Conservation (phyloP, 2,113 vertebrate species). For the Falco punctatus region DNA sequence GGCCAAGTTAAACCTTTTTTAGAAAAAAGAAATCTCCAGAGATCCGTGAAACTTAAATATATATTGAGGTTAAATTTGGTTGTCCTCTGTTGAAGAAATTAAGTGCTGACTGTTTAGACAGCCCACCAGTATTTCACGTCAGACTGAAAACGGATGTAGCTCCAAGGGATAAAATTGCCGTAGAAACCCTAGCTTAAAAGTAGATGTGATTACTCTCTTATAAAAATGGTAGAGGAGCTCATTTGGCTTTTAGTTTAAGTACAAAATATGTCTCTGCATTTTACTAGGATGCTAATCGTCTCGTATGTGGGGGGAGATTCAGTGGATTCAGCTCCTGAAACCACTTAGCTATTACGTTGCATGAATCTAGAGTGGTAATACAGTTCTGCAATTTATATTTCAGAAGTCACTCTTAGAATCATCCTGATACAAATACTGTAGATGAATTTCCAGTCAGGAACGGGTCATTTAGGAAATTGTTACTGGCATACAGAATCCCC, state of each 20-base stretch:
- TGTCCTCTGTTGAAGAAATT: neutral
- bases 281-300: neutral
- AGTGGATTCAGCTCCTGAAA: slow-evolving; percentile 4
- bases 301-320: neutral
- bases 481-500: neutral
- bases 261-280: slow-evolving; percentile 17
- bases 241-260: slow-evolving; percentile 43
- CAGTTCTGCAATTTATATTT: slow-evolving; percentile 40
- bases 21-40: neutral
- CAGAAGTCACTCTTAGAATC: slow-evolving; percentile 4
- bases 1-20: neutral
- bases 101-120: neutral
- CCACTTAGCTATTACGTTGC: neutral
- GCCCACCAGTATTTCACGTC: neutral
- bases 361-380: neutral
- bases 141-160: neutral
- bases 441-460: neutral
- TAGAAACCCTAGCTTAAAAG: neutral
- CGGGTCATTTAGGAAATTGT: neutral
- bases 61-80: neutral
- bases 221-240: neutral
- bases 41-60: neutral
- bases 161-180: neutral
- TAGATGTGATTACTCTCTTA: slow-evolving; percentile 22
- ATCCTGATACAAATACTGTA: slow-evolving; percentile 10